phyloP scores from a whole-genome alignment of 2,113 vertebrate species.

The Symphodus melops region DNA sequence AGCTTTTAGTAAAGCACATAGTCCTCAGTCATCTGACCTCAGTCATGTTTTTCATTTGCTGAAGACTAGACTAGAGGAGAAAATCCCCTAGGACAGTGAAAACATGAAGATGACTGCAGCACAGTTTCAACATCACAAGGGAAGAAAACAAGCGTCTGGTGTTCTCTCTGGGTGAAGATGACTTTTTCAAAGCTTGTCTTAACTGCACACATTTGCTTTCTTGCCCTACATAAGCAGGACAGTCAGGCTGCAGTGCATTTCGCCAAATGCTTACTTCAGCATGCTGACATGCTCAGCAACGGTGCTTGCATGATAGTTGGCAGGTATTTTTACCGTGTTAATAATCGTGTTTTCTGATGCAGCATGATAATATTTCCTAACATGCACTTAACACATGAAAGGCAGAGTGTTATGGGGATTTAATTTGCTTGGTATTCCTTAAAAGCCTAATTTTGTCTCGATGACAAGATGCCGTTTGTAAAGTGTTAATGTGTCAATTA shows the following conservation, averaged over 20 bases:
- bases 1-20: background rate
- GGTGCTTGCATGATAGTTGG: background rate
- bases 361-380: background rate
- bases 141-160: slow-evolving; percentile 5
- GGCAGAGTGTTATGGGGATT: background rate
- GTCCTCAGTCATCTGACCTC: slow-evolving; percentile 34
- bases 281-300: background rate
- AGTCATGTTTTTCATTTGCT: slow-evolving; percentile 14
- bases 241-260: background rate
- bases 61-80: slow-evolving; percentile 11
- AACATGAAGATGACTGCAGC: background rate
- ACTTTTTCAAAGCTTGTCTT: slow-evolving; percentile 8
- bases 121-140: slow-evolving; percentile 7
- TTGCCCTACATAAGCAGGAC: background rate
- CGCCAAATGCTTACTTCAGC: background rate
- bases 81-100: slow-evolving; percentile 9
- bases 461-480: background rate
- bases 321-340: background rate
- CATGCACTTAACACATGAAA: too few relatives aligned
- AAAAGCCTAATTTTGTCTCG: background rate
- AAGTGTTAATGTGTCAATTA: background rate
- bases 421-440: background rate
- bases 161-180: background rate
- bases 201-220: background rate
- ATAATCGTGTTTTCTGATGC: background rate